These are phyloP conservation scores for Cacoxenus indagator DNA, from an alignment of 2,888 invertebrate genomes.

Conservation along the genomic window DNA sequence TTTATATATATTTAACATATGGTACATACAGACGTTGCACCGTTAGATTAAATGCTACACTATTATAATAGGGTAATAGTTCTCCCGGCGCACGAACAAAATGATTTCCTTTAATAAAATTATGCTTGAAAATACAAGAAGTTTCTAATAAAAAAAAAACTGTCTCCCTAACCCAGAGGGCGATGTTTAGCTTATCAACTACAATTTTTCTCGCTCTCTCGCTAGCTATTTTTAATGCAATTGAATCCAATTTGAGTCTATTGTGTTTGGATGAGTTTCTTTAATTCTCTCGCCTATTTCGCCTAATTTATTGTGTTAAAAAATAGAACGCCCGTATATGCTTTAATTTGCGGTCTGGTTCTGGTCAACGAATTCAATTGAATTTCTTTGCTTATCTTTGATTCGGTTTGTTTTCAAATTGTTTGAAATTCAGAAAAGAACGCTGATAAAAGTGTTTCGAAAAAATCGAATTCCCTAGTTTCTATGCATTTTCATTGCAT, in stretches of 20 bases:
- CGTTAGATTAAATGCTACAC: too few relatives aligned
- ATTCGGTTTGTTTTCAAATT: neutral
- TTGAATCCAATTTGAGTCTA: neutral
- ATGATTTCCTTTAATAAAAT: too few relatives aligned
- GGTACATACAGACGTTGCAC: too few relatives aligned
- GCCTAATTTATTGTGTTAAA: neutral
- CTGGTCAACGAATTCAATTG: neutral
- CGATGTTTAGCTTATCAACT: neutral
- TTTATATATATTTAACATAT: too few relatives aligned
- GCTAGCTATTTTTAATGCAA: neutral
- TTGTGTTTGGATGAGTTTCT: neutral
- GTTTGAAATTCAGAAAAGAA: neutral
- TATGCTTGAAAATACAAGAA: too few relatives aligned
- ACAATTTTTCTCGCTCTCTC: neutral
- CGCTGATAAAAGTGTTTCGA: constrained; percentile 1
- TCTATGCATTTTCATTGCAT: neutral
- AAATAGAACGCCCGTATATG: neutral
- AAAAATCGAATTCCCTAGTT: neutral
- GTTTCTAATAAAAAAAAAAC: too few relatives aligned
- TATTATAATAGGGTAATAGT: too few relatives aligned
- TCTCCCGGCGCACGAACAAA: too few relatives aligned
- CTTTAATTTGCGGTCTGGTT: neutral
- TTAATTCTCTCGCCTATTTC: neutral
- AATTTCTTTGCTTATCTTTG: neutral
- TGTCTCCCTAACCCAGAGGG: too few relatives aligned